phyloP scores from a whole-genome alignment of 1,140 invertebrate genomes.

The Oryctes rhinoceros region DNA sequence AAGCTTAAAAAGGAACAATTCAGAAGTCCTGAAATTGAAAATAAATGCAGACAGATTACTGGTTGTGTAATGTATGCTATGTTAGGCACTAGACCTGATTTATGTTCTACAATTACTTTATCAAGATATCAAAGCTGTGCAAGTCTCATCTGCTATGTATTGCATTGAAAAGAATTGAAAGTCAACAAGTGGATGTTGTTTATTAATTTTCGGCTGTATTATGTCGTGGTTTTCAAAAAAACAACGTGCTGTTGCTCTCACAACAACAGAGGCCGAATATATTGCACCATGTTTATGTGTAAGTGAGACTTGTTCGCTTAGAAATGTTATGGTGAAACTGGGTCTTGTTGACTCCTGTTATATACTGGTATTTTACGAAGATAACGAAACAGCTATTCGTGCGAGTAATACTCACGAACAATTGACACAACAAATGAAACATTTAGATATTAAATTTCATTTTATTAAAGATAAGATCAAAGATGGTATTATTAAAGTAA shows the following conservation, averaged over 20 bases:
- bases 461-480: slow-evolving; percentile 47
- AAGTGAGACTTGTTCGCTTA: slow-evolving; percentile 50
- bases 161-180: slow-evolving; percentile 48
- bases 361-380: slow-evolving; percentile 48
- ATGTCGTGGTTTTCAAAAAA: slow-evolving; percentile 59
- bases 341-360: slow-evolving; percentile 33
- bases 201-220: slow-evolving; percentile 43
- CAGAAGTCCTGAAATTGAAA: slow-evolving; percentile 44
- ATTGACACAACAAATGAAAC: slow-evolving; percentile 39
- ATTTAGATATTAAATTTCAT: too few species aligned
- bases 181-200: slow-evolving; percentile 45
- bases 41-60: slow-evolving; percentile 45
- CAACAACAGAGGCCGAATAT: slow-evolving; percentile 66
- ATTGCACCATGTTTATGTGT: slow-evolving; percentile 44
- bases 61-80: slow-evolving; percentile 46
- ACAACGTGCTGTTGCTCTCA: slow-evolving; percentile 41
- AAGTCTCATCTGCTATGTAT: background rate
- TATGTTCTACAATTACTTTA: slow-evolving; percentile 30
- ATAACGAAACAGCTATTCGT: slow-evolving; percentile 56
- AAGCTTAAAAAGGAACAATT: background rate
- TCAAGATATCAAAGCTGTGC: slow-evolving; percentile 41
- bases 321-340: slow-evolving; percentile 51
- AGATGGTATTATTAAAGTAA: slow-evolving; percentile 45
- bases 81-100: too few species aligned
- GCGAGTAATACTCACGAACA: slow-evolving; percentile 55